phyloP scores from a whole-genome alignment of 1,140 invertebrate species.

The Helicoverpa zea region DNA sequence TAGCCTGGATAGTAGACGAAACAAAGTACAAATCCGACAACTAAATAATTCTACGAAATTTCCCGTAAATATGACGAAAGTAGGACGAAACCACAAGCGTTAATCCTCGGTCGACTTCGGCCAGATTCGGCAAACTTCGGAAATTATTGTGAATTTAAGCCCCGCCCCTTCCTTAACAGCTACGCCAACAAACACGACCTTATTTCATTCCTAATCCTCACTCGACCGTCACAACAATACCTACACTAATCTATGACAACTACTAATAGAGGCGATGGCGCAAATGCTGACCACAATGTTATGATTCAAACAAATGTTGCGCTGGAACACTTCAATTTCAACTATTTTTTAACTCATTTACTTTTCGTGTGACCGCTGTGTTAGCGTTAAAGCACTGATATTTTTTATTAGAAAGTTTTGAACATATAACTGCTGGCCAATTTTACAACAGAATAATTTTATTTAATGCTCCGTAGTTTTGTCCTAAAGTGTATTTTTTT shows the following conservation, averaged over 20 bases:
- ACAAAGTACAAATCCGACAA: too few relatives aligned
- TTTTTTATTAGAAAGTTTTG: too few relatives aligned
- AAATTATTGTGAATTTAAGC: neutral
- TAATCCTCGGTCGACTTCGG: too few relatives aligned
- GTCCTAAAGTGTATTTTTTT: too few relatives aligned
- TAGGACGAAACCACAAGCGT: too few relatives aligned
- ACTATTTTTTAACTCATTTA: neutral
- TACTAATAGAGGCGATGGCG: constrained; percentile 23
- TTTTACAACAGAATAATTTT: too few relatives aligned
- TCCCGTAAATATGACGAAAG: neutral
- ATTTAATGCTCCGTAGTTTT: too few relatives aligned
- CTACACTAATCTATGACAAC: constrained; percentile 44
- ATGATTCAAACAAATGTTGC: constrained; percentile 44
- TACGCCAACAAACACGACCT: neutral
- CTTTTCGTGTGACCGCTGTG: neutral
- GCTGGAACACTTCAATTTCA: neutral
- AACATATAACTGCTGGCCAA: too few relatives aligned
- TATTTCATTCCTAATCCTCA: neutral
- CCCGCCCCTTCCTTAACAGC: neutral
- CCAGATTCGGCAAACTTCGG: neutral
- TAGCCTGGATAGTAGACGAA: neutral
- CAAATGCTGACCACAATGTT: constrained; percentile 20
- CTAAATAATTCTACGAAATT: neutral
- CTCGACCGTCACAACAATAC: constrained; percentile 30
- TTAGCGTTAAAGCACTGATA: neutral